A percentile compares a stretch with the other conserved stretches of the same genome.
Evolutionary conservation across 2,888 invertebrate genomes (phyloP).

Genomic region (Sarcophaga caerulescens): DNA sequence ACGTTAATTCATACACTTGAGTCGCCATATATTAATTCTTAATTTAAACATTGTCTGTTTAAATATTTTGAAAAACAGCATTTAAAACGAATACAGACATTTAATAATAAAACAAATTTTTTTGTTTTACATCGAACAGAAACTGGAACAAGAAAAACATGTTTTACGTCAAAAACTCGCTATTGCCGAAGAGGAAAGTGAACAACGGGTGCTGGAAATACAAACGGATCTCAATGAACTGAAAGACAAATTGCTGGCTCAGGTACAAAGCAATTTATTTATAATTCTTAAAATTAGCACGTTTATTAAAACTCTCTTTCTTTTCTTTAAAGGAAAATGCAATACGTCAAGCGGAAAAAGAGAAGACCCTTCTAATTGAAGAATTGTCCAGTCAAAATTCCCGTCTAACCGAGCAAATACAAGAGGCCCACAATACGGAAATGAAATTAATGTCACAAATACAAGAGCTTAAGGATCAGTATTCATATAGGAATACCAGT

Average conservation of each 20-base stretch:
- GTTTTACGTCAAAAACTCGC: constrained; percentile 91
- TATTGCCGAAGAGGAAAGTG: constrained; percentile 93
- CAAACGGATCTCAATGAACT: constrained; percentile 93
- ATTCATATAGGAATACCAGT: constrained; percentile 89
- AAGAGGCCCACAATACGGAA: constrained; percentile 91
- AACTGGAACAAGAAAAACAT: constrained; percentile 96
- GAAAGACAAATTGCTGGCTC: constrained; percentile 88
- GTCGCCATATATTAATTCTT: constrained; percentile 14
- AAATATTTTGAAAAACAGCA: background rate
- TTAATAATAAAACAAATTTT: constrained; percentile 8
- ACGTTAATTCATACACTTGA: constrained; percentile 23
- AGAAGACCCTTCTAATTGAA: constrained; percentile 90
- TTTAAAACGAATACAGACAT: background rate
- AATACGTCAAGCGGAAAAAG: constrained; percentile 84
- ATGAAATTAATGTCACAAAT: constrained; percentile 90
- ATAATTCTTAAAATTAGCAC: background rate
- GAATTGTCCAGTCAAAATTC: constrained; percentile 95
- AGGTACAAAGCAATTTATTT: constrained; percentile 77
- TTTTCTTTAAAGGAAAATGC: constrained; percentile 75
- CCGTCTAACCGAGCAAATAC: constrained; percentile 91
- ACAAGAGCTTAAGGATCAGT: constrained; percentile 91
- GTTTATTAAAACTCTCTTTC: background rate
- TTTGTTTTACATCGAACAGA: constrained; percentile 83
- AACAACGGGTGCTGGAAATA: constrained; percentile 91
- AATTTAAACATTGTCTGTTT: constrained; percentile 11